Percentiles rank a stretch among this genome's conserved stretches.
These are phyloP conservation scores for Mythimna vitellina DNA, from an alignment of 2,888 invertebrate species.

Conservation along the genomic window DNA sequence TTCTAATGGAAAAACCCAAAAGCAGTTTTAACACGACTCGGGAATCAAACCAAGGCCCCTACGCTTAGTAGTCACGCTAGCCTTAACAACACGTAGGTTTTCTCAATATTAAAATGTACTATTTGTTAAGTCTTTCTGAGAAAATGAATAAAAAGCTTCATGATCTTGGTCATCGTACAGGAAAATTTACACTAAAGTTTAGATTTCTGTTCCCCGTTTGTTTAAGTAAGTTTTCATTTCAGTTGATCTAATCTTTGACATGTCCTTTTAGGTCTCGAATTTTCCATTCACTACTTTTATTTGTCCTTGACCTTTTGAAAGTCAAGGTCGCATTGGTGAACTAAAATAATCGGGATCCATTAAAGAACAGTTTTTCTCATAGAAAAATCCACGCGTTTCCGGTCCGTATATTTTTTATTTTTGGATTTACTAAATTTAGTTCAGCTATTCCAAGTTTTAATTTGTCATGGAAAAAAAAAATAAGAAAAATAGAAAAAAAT, in stretches of 20 bases:
- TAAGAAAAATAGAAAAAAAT: background rate
- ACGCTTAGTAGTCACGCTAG: no score
- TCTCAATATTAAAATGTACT: slow-evolving; percentile 2
- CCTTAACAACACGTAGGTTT: background rate
- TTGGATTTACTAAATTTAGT: no score
- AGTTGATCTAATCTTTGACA: background rate
- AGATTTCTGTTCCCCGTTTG: background rate
- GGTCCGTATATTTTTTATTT: no score
- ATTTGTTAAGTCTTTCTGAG: background rate
- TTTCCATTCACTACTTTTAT: background rate
- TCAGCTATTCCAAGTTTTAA: background rate
- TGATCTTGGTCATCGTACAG: background rate
- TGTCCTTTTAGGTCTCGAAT: background rate
- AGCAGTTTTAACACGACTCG: no score
- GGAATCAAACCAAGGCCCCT: no score
- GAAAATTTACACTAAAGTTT: background rate
- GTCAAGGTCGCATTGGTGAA: background rate
- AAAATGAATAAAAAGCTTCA: background rate
- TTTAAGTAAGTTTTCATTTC: background rate
- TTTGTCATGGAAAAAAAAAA: background rate
- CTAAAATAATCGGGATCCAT: background rate
- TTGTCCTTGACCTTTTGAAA: background rate
- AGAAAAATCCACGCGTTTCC: no score
- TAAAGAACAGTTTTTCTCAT: no score
- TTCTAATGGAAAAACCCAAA: no score